Conservation (phyloP, 2,113 vertebrate genomes). For the Epinephelus lanceolatus region DNA sequence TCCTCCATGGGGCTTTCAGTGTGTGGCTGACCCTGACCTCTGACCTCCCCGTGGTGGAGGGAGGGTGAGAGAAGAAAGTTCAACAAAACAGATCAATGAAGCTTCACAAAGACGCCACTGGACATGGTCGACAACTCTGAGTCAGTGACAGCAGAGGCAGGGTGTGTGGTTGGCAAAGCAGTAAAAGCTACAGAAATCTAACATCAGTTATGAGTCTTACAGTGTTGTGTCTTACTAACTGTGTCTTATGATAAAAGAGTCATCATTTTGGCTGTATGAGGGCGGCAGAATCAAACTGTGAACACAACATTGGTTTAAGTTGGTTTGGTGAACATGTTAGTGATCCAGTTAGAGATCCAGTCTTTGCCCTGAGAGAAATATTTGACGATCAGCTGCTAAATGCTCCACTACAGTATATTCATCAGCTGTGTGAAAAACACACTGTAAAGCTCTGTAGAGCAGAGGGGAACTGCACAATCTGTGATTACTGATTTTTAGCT, state of each 20-base stretch:
- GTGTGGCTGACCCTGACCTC: not conserved
- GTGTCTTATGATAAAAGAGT: not conserved
- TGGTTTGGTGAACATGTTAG: not conserved
- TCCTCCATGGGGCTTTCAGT: not conserved
- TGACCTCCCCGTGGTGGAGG: constrained; percentile 1
- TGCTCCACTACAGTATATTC: not conserved
- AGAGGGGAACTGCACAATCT: not conserved
- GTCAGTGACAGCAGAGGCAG: not conserved
- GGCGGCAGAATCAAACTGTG: not conserved
- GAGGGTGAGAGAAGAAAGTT: not conserved
- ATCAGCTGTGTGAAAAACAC: not conserved
- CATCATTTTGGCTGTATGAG: not conserved
- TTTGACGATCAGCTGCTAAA: not conserved
- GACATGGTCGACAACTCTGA: not conserved
- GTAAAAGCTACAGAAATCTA: too few relatives aligned
- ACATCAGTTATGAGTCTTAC: not conserved
- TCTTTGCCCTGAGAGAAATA: not conserved
- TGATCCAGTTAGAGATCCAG: not conserved
- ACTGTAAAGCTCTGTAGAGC: not conserved
- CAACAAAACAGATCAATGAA: constrained; percentile 24
- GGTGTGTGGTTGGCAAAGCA: not conserved
- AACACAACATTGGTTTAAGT: not conserved
- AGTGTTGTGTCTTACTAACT: not conserved
- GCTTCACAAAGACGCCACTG: not conserved
- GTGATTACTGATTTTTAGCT: not conserved